Evolutionary conservation across 2,797 vertebrate species (phyloP).

Genomic region (Pelobates cultripes): DNA sequence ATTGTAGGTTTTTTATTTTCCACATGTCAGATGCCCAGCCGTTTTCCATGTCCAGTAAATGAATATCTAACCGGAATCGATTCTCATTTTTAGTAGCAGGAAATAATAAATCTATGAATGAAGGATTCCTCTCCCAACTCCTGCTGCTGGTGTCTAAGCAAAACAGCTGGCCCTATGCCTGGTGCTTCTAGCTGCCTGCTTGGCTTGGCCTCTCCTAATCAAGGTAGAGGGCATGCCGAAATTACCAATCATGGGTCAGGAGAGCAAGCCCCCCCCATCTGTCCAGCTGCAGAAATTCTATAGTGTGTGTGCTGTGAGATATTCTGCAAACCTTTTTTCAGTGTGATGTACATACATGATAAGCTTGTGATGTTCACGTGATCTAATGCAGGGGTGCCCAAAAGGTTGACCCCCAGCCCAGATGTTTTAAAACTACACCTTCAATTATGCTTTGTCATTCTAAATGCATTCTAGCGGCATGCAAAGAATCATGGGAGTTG

Average conservation of each 20-base stretch:
- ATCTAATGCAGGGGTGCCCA: background rate
- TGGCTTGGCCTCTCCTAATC: conserved; percentile 1
- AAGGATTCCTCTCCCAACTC: conserved; percentile 48
- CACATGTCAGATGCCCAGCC: conserved; percentile 40
- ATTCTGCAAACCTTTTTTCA: background rate
- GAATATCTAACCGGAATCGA: conserved; percentile 55
- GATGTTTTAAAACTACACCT: no score
- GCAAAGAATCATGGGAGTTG: no score
- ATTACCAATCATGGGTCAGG: background rate
- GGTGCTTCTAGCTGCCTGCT: conserved; percentile 23
- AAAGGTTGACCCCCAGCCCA: no score
- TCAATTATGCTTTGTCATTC: no score
- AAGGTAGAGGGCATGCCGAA: background rate
- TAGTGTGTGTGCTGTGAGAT: background rate
- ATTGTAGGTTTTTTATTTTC: conserved; percentile 5
- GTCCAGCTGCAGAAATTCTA: background rate
- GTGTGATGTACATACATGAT: background rate
- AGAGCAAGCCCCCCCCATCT: background rate
- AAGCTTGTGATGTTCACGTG: background rate
- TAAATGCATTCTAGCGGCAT: no score
- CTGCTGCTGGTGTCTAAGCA: conserved; percentile 46
- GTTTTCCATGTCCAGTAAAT: conserved; percentile 54
- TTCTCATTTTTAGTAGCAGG: conserved; percentile 56
- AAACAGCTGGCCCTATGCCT: conserved; percentile 49
- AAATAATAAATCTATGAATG: conserved; percentile 54